These are phyloP conservation scores for Ammodramus savannarum DNA, from an alignment of 2,113 vertebrate genomes.

Conservation along the genomic window DNA sequence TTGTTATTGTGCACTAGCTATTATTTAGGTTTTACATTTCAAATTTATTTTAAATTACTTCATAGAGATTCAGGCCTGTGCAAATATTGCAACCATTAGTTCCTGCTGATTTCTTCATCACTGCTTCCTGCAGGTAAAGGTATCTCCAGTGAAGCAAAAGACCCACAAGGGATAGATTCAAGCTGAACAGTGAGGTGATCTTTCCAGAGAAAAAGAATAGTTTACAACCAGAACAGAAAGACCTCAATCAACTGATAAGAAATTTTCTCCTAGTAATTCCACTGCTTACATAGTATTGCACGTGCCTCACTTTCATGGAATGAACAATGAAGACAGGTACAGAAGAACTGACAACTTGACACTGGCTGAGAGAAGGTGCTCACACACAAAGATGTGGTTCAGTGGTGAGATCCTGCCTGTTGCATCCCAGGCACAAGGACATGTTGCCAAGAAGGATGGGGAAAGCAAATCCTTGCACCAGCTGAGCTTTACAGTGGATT, in stretches of 20 bases:
- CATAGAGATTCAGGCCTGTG: neutral
- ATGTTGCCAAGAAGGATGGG: neutral
- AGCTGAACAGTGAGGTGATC: neutral
- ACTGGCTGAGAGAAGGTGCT: neutral
- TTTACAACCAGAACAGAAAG: neutral
- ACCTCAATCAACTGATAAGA: neutral
- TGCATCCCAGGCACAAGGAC: neutral
- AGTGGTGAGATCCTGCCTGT: neutral
- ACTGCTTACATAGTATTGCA: neutral
- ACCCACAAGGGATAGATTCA: neutral
- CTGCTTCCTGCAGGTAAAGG: neutral
- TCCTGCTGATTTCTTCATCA: neutral
- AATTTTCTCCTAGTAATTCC: neutral
- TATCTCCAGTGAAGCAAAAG: neutral
- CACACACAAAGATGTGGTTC: neutral
- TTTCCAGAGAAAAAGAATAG: neutral
- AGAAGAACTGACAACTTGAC: neutral
- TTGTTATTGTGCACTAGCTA: neutral
- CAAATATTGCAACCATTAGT: neutral
- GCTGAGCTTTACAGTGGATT: neutral
- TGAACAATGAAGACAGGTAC: fast-evolving
- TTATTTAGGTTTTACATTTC: neutral
- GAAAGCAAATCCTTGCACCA: neutral
- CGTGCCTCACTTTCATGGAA: neutral
- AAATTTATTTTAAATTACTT: neutral